These are phyloP conservation scores for Microlaimidae sp. DNA, from an alignment of 2,888 invertebrate species.

Conservation along the genomic window DNA sequence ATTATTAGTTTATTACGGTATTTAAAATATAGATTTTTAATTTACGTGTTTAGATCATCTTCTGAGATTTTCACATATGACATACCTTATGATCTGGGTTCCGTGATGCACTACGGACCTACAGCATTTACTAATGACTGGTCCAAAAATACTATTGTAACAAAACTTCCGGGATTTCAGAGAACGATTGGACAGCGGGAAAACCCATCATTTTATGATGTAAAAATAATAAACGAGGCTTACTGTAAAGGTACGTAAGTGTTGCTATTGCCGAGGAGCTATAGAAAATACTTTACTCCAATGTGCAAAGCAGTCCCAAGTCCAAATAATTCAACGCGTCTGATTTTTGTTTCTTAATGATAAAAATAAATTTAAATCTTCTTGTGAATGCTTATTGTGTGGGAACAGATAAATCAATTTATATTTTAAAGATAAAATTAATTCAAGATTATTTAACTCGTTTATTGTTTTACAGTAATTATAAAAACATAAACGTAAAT, in stretches of 20 bases:
- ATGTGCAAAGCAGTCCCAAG: too few species aligned
- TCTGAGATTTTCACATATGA: conserved; percentile 21
- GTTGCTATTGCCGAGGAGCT: too few species aligned
- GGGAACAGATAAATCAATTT: too few species aligned
- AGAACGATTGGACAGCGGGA: conserved; percentile 33
- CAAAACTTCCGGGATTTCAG: conserved; percentile 27
- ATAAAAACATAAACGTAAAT: not conserved
- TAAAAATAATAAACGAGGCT: conserved; percentile 26
- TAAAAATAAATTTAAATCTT: too few species aligned
- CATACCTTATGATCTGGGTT: conserved; percentile 31
- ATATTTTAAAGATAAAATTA: too few species aligned
- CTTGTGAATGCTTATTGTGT: too few species aligned
- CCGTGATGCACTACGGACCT: conserved; percentile 30
- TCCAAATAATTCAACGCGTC: too few species aligned
- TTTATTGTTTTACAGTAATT: too few species aligned
- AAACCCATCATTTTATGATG: conserved; percentile 27
- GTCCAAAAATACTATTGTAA: conserved; percentile 27
- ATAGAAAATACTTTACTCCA: not conserved
- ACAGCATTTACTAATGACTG: conserved; percentile 30
- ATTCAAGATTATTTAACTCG: too few species aligned
- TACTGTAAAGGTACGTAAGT: conserved; percentile 29
- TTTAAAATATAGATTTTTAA: too few species aligned
- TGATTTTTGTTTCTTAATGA: too few species aligned
- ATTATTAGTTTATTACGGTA: too few species aligned
- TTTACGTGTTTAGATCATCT: not conserved